Conservation (phyloP, 2,797 vertebrate species). For the Pseudochaenichthys georgianus region DNA sequence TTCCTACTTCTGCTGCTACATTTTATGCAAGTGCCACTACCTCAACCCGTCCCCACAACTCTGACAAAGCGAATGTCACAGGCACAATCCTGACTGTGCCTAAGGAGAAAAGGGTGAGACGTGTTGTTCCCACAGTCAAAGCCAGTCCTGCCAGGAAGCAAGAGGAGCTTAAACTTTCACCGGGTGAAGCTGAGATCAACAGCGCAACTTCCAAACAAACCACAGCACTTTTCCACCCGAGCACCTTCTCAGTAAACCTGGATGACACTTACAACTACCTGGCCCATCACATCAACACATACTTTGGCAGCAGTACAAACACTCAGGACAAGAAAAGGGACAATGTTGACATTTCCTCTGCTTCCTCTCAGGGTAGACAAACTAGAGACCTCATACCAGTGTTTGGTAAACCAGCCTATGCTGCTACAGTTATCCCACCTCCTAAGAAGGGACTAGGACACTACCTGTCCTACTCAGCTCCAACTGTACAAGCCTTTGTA, state of each 20-base stretch:
- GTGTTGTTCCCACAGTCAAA: conserved; percentile 54
- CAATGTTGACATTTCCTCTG: conserved; percentile 24
- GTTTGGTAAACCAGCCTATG: conserved; percentile 62
- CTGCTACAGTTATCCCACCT: conserved; percentile 60
- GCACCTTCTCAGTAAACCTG: conserved; percentile 87
- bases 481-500: conserved; percentile 94
- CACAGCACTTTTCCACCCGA: conserved; percentile 88
- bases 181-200: conserved; percentile 55
- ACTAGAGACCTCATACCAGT: conserved; percentile 58
- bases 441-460: conserved; percentile 90
- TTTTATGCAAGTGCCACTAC: conserved; percentile 41
- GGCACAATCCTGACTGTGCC: conserved; percentile 30
- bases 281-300: conserved; percentile 92
- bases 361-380: conserved; percentile 49
- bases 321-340: conserved; percentile 80
- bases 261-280: conserved; percentile 93
- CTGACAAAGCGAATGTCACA: conserved; percentile 18
- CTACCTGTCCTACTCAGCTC: conserved; percentile 91
- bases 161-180: conserved; percentile 43
- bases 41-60: conserved; percentile 31
- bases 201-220: conserved; percentile 67
- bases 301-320: conserved; percentile 84
- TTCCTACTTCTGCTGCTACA: conserved; percentile 47
- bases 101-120: conserved; percentile 67
- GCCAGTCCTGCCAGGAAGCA: conserved; percentile 33